Evolutionary conservation across 2,888 invertebrate genomes (phyloP), one percentile per base, ranked within the genome.

Genomic region (Periphyllus acericola): DNA sequence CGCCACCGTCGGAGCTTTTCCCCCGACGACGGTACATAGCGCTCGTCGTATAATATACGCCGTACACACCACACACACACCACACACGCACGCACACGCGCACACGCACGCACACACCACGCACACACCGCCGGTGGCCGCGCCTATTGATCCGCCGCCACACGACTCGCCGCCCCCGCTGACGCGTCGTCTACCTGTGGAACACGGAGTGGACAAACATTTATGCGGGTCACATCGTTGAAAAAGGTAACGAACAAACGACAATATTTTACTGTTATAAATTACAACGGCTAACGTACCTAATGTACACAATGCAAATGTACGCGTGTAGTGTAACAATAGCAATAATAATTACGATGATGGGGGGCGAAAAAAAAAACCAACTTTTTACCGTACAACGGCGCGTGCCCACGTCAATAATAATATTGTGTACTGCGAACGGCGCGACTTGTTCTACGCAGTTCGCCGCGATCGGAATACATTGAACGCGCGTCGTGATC

Each of bases 121-220:
- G 36, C 60, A 60, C 66, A 55, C 40, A 29, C 40, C 21, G 55
- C 32, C 60, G 75, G 29, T 36, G 83, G 36, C 83, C 75, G 83
- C 46, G 40, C 76, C 75, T 84, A 76, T 78, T 34, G 84, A 76
- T 78, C 76, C 46, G 19, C 71, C 66, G 66, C n/a, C 29, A 84
- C 83, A 76, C 83, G 55, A 83, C 83, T 75, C 40, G 52, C 83
- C 74, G n/a, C 75, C 60, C 60, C 60, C 29, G 75, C 60, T 36
- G 75, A 83, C 83, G 40, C 87, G 66, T 81, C 80, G 87, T 86
- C 86, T 74, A 87, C 80, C 87, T 87, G 87, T 87, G 87, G 87
- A 87, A 80, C 80, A 40, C 80, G 32, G 76, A 87, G 80, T 60
- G 80, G 86, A 80, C 66, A n/a, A 29, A 66, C 71, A 71, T 87